Conservation (phyloP, 1,140 invertebrate species). For the Drosophila hydei region DNA sequence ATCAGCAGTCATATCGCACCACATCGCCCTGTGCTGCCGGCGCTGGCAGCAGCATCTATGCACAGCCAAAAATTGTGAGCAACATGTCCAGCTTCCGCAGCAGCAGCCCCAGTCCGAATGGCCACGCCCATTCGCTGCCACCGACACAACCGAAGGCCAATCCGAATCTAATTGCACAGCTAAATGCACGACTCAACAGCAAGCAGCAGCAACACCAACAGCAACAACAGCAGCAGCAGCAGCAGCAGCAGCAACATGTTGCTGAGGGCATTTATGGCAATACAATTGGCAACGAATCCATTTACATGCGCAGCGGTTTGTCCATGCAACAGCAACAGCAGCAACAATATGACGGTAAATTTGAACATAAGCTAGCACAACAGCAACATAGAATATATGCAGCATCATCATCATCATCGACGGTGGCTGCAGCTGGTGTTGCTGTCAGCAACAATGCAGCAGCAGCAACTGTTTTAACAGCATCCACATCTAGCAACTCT, state of each 20-base stretch:
- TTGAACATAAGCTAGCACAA: slow-evolving; percentile 62
- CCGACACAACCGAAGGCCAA: slow-evolving; percentile 81
- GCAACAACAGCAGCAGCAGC: slow-evolving; percentile 46
- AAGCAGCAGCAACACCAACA: slow-evolving; percentile 67
- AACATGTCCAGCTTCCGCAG: slow-evolving; percentile 83
- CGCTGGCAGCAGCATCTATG: slow-evolving; percentile 74
- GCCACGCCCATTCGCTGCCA: slow-evolving; percentile 72
- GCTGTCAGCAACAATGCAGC: neutral
- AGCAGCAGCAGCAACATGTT: slow-evolving; percentile 54
- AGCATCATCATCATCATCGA: slow-evolving; percentile 48
- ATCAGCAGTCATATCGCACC: slow-evolving; percentile 78
- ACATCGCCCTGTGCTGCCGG: slow-evolving; percentile 64
- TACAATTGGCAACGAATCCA: slow-evolving; percentile 47
- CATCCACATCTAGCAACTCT: slow-evolving; percentile 48
- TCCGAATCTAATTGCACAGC: slow-evolving; percentile 82
- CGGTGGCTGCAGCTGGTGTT: slow-evolving; percentile 31
- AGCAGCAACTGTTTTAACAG: slow-evolving; percentile 52
- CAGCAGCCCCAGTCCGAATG: slow-evolving; percentile 73
- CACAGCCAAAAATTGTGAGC: slow-evolving; percentile 79
- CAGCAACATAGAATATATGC: slow-evolving; percentile 79
- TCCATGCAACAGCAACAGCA: slow-evolving; percentile 77
- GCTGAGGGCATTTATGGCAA: slow-evolving; percentile 76
- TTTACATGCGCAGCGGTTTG: slow-evolving; percentile 65
- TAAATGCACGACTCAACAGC: slow-evolving; percentile 80
- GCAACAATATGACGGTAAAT: slow-evolving; percentile 83